A percentile compares a stretch with the other conserved stretches of the same genome.
Conservation (phyloP, 2,797 vertebrate species). For the Avahi laniger region DNA sequence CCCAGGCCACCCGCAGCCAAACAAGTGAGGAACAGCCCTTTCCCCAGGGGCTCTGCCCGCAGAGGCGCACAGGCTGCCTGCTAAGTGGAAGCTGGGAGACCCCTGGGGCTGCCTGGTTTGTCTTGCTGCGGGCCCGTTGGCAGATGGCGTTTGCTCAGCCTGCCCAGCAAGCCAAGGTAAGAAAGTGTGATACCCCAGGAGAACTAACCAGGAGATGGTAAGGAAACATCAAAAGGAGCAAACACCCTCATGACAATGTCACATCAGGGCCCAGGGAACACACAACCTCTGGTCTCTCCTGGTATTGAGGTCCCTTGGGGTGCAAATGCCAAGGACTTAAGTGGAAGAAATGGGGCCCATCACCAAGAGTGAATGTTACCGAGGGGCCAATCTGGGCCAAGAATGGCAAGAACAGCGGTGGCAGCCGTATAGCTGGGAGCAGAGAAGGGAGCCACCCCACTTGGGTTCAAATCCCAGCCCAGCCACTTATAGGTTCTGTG, state of each 20-base stretch:
- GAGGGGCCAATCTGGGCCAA: neutral
- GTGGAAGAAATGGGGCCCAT: neutral
- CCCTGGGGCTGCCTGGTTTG: neutral
- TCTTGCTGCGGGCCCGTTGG: neutral
- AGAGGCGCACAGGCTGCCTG: neutral
- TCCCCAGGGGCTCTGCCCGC: neutral
- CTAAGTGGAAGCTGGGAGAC: neutral
- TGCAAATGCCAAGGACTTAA: neutral
- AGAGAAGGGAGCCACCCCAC: neutral
- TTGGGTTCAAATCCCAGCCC: neutral
- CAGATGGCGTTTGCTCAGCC: constrained; percentile 9
- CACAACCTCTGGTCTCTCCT: neutral
- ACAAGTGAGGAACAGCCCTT: neutral
- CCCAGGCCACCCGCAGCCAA: neutral
- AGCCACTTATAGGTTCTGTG: neutral
- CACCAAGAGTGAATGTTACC: neutral
- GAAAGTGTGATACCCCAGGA: neutral
- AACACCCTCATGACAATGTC: neutral
- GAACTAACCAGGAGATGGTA: neutral
- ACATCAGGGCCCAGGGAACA: neutral
- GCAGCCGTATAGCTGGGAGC: neutral
- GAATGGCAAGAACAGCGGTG: neutral
- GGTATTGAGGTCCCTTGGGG: neutral
- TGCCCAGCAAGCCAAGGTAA: neutral
- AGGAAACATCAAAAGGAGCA: neutral